These are phyloP conservation scores for Vicugna pacos DNA, from an alignment of 2,113 vertebrate species.

Conservation along the genomic window DNA sequence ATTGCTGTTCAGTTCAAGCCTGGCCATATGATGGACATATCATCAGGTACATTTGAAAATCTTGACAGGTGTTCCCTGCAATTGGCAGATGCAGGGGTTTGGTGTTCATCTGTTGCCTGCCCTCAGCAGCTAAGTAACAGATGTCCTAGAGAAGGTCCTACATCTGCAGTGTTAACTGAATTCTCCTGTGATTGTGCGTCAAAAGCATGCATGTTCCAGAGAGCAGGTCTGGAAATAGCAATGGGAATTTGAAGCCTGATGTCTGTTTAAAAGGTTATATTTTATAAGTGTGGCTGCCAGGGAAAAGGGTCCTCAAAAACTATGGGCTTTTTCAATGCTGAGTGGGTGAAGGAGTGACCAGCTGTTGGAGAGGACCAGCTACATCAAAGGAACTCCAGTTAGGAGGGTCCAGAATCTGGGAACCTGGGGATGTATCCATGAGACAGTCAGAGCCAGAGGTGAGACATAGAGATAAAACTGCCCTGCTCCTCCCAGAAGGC, in stretches of 20 bases:
- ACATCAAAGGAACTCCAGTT: neutral
- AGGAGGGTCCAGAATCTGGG: too few relatives aligned
- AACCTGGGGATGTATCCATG: too few relatives aligned
- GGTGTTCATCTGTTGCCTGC: neutral
- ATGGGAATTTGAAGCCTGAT: neutral
- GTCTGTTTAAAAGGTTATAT: neutral
- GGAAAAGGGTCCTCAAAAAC: neutral
- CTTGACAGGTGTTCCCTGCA: neutral
- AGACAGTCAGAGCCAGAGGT: too few relatives aligned
- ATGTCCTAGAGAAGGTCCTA: neutral
- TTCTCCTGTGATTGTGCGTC: neutral
- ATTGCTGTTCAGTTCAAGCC: neutral
- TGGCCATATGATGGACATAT: neutral
- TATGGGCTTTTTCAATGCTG: neutral
- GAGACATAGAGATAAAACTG: too few relatives aligned
- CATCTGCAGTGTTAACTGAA: neutral
- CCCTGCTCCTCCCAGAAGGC: too few relatives aligned
- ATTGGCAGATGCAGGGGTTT: neutral
- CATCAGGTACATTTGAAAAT: neutral
- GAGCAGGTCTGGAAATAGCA: neutral
- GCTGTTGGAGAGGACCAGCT: neutral
- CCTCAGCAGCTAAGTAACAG: neutral
- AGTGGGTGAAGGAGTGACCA: neutral
- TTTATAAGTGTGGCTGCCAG: too few relatives aligned
- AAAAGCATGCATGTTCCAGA: neutral